Evolutionary conservation across 2,797 vertebrate species (phyloP), one percentile per base, ranked within the genome.

Genomic region (Oreochromis grahami): DNA sequence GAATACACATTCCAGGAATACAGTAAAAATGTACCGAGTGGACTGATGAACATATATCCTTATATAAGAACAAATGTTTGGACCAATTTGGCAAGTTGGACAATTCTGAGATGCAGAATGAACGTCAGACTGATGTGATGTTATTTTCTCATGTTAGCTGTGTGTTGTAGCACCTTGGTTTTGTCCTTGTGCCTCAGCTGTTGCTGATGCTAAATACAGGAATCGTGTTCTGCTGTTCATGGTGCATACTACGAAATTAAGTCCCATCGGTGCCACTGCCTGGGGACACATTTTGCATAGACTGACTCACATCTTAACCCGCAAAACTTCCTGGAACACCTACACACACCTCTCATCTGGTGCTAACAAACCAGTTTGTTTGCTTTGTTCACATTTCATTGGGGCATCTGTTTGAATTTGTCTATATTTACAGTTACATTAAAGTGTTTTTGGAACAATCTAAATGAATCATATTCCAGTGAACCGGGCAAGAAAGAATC

Each of bases 361-460:
- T 72, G 21, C 0, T 45, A 48, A 72, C 24, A 48, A 48, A 72
- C 41, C 41, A 72, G 68, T 48, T 72, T 17, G 36, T 56, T 48
- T 24, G 38, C 29, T 13, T 43, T 56, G 65, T 45, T 45, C 24
- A 12, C 4, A 29, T 72, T 72, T 81, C 68, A 56, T 24, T 17
- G 7, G 51, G 24, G 68, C 24, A 72, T 26, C 24, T 72, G 24
- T 72, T 45, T 10, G 5, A 26, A 43, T 70, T 72, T 29, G 24
- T 48, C 24, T 29, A 1, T 72, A 70, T 70, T 43, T 26, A 70
- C 65, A 12, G 43, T 74, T 50, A 19, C 68, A 74, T 9, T 4
- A 5, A 58, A 9, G 32, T 82, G 72, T 63, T 82, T 41, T 51
- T 32, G 72, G 55, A 77, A 82, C 41, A 68, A 34, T 65, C 12